Evolutionary conservation across 2,797 vertebrate genomes (phyloP).

Genomic region (Alosa sapidissima): DNA sequence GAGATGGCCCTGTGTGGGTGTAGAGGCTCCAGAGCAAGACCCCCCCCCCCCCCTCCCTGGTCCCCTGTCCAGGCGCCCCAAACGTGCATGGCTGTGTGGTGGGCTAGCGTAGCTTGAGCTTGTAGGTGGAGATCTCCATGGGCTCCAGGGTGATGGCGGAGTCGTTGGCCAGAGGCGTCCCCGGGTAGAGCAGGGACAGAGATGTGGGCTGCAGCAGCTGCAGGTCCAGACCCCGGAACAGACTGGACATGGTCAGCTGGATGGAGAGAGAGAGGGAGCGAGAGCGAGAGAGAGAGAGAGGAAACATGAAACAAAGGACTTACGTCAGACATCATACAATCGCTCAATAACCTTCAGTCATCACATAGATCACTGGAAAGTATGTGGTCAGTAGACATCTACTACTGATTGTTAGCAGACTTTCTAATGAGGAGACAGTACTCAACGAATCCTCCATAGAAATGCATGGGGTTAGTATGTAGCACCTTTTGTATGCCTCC

Average conservation of each 20-base stretch:
- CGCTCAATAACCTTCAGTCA: background rate
- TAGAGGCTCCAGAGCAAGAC: conserved; percentile 27
- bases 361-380: background rate
- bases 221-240: conserved; percentile 89
- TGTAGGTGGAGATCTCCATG: conserved; percentile 94
- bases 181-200: conserved; percentile 86
- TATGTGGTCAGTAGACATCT: background rate
- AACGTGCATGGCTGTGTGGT: conserved; percentile 32
- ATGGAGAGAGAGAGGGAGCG: conserved; percentile 22
- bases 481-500: too few relatives aligned
- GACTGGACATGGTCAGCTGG: conserved; percentile 80
- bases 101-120: conserved; percentile 86
- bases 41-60: conserved; percentile 25
- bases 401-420: background rate
- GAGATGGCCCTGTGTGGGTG: background rate
- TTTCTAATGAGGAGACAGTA: too few relatives aligned
- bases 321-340: background rate
- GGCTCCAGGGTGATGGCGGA: conserved; percentile 82
- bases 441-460: too few relatives aligned
- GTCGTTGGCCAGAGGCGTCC: conserved; percentile 79
- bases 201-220: conserved; percentile 87
- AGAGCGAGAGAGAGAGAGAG: conserved; percentile 12
- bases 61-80: conserved; percentile 27
- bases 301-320: background rate
- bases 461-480: too few relatives aligned